Base-by-base conservation (phyloP, 1,140 invertebrate genomes). In the Paraescarpia echinospica region DNA sequence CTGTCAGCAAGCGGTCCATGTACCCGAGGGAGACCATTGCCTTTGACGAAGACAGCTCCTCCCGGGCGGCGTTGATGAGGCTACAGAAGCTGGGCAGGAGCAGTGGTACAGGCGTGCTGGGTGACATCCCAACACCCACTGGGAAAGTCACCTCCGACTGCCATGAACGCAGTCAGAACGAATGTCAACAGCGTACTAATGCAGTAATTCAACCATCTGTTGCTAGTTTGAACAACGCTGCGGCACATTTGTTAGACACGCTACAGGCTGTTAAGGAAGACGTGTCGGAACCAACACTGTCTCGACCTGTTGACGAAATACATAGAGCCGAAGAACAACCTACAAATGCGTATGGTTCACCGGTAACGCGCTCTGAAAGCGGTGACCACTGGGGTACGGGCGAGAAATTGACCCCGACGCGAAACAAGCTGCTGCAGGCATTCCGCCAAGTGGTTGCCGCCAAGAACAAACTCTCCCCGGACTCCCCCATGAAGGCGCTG, bases 371-470 rank as follows among this genome's bases (percentile, higher is more conserved):
- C 59, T 22, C 22, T 27, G 59, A 77, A 51, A 9, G 48, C 48
- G 48, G 48, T 77, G 59, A 77, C 8, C 59, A 0, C 22, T 6
- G 12, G 59, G 59, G 59, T 0, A 77, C 59, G 22, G 27, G 59
- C 27, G 59, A 77, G 27, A 77, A 77, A 18, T 77, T 77, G 14
- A 77, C 59, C 4, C 59, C 59, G 22, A 77, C 59, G 22, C 59
- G 59, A 6, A 90, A 35, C n/a, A 90, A 35, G 35, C 33, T 90
- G 89, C 89, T 90, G 33, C 89, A 33, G 89, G 89, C 89, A 2
- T 90, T 90, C 89, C 89, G 89, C 33, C 89, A 90, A 90, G 34
- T 12, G n/a, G 89, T 90, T 35, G 89, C 33, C 33, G 89, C 89
- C 14, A 90, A 90, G 33, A 90, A 90, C 33, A 90, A 33, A 77